Evolutionary conservation across 2,797 vertebrate species (phyloP), one percentile per base, ranked within the genome.

Genomic region (Gymnothorax javanicus): DNA sequence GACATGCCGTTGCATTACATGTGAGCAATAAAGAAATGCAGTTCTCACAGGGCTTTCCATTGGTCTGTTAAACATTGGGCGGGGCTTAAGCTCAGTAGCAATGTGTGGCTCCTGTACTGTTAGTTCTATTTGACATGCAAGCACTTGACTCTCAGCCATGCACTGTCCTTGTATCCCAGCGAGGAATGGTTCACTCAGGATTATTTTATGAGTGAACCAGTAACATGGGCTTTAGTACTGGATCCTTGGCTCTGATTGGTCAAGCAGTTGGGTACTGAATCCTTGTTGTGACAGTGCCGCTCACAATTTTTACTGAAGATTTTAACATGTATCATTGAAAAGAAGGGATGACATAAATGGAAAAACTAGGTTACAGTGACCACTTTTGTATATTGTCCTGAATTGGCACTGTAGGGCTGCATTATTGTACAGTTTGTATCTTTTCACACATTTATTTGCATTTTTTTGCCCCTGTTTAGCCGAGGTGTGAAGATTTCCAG

Each of bases 1-100:
- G 98, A 99, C 88, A 95, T 99, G 88, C 99, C 98, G 0, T 86
- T 97, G 64, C 97, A 99, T 89, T 98, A 99, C 91, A 97, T 94
- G 98, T 99, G 96, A 92, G 90, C 2, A 83, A 57, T 25, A 56
- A 13, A 4, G 27, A 50, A 77, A 67, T 43, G 4, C 75, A 67
- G 43, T 7, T 20, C 7, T 58, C 27, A 7, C 62, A n/a, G 6
- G 62, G 1, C 20, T n/a, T n/a, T n/a, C 5, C 20, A 67, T 67
- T n/a, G 62, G 23, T n/a, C 20, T n/a, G 62, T n/a, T 4, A 67
- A 67, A 67, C 62, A 9, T 59, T 9, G 58, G 58, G 58, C 1
- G 8, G 58, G 9, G 9, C 13, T 9, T 59, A 9, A 59, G 58
- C 58, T 13, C 58, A 59, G 13, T 59, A 9, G 7, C 13, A 4